phyloP scores from a whole-genome alignment of 35 echinoderm and acorn worm genomes.

The Anneissia japonica region DNA sequence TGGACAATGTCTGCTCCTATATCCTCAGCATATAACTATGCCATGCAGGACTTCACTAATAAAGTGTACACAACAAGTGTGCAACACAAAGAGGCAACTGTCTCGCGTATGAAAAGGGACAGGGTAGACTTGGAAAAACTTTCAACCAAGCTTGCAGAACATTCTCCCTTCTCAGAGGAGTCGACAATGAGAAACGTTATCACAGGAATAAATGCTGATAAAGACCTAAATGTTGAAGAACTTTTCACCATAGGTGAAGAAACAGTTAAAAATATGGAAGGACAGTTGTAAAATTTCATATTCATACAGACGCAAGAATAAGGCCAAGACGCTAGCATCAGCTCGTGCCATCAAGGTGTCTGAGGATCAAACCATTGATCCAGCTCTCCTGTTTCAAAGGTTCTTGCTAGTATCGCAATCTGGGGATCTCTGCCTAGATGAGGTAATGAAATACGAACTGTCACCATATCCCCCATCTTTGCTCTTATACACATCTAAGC shows the following conservation, averaged over 20 bases:
- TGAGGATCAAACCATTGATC: background rate
- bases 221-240: background rate
- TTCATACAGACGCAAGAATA: background rate
- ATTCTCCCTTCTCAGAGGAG: background rate
- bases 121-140: background rate
- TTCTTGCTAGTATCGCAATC: background rate
- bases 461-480: background rate
- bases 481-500: background rate
- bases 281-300: background rate
- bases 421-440: too few species aligned
- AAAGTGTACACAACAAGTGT: conserved; percentile 3
- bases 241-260: background rate
- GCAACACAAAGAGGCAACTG: background rate
- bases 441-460: background rate
- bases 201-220: background rate
- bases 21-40: background rate
- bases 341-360: background rate
- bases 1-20: conserved; percentile 14
- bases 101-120: background rate
- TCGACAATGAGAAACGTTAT: background rate
- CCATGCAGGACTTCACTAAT: conserved; percentile 22
- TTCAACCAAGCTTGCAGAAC: background rate
- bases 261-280: background rate
- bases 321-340: background rate
- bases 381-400: background rate